Percentiles rank a stretch among this genome's conserved stretches.
Conservation (phyloP, 2,888 invertebrate species). For the Keiferia lycopersicella region DNA sequence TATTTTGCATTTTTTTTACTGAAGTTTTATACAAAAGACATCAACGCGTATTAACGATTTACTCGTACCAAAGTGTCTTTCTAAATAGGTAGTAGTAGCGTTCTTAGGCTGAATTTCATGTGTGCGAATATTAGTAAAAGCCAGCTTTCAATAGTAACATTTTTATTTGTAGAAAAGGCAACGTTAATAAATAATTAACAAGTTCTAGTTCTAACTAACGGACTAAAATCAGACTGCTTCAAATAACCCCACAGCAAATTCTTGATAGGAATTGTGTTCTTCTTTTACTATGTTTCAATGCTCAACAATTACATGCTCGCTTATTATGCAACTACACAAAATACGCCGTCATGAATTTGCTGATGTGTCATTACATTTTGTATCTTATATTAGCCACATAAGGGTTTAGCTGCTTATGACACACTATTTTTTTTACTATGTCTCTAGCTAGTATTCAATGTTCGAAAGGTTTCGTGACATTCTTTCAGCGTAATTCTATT, state of each 20-base stretch:
- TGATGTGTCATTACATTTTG: not conserved
- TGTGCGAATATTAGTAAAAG: too few species aligned
- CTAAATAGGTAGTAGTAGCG: too few species aligned
- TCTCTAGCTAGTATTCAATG: too few species aligned
- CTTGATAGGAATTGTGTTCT: not conserved
- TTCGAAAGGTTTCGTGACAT: too few species aligned
- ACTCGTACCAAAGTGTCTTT: not conserved
- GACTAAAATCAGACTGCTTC: not conserved
- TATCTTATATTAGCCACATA: not conserved
- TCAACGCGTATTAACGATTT: too few species aligned
- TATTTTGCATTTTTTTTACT: too few species aligned
- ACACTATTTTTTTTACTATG: too few species aligned
- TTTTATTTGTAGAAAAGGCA: conserved; percentile 11
- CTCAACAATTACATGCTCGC: too few species aligned
- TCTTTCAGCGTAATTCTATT: too few species aligned
- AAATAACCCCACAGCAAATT: not conserved
- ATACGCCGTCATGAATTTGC: not conserved
- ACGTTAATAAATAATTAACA: conserved; percentile 58
- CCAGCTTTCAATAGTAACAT: conserved; percentile 36
- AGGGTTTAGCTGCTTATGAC: not conserved
- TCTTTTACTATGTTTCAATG: not conserved
- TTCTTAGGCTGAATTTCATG: too few species aligned
- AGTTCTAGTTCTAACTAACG: conserved; percentile 21
- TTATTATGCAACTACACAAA: too few species aligned
- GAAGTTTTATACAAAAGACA: not conserved